These are phyloP conservation scores for Aleiodes leptofemur DNA, from an alignment of 2,888 invertebrate species.

Conservation along the genomic window DNA sequence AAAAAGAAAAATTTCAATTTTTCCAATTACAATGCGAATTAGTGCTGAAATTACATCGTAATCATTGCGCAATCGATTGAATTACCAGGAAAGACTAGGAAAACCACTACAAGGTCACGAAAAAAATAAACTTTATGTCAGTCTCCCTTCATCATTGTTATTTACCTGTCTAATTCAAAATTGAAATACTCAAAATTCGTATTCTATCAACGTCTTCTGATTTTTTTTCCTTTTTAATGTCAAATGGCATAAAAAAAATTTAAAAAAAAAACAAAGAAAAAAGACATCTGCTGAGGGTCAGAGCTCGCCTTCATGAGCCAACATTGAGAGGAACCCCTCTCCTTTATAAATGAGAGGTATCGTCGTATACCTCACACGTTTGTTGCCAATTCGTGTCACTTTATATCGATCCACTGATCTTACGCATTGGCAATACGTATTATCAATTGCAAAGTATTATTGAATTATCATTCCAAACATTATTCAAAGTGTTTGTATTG, in stretches of 20 bases:
- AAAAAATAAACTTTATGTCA: no score
- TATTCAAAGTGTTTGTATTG: not conserved
- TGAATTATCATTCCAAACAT: no score
- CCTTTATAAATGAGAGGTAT: slow-evolving; percentile 51
- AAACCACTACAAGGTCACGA: no score
- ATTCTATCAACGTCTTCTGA: no score
- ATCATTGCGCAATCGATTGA: no score
- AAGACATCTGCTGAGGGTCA: slow-evolving; percentile 54
- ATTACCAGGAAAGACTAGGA: no score
- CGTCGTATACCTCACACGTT: slow-evolving; percentile 34
- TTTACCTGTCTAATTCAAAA: no score
- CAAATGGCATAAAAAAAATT: not conserved
- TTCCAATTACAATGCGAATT: no score
- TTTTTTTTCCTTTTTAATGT: not conserved
- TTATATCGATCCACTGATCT: slow-evolving; percentile 23
- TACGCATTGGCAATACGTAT: not conserved
- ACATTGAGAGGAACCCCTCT: slow-evolving; percentile 47
- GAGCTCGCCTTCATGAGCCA: slow-evolving; percentile 53
- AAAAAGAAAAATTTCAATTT: no score
- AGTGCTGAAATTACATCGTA: no score
- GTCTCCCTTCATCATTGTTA: no score
- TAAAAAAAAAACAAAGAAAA: slow-evolving; percentile 17
- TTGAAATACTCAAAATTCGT: no score
- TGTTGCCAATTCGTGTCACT: slow-evolving; percentile 35
- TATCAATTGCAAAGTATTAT: not conserved